These are phyloP conservation scores for Pica pica DNA, from an alignment of 2,113 vertebrate species.

Conservation along the genomic window DNA sequence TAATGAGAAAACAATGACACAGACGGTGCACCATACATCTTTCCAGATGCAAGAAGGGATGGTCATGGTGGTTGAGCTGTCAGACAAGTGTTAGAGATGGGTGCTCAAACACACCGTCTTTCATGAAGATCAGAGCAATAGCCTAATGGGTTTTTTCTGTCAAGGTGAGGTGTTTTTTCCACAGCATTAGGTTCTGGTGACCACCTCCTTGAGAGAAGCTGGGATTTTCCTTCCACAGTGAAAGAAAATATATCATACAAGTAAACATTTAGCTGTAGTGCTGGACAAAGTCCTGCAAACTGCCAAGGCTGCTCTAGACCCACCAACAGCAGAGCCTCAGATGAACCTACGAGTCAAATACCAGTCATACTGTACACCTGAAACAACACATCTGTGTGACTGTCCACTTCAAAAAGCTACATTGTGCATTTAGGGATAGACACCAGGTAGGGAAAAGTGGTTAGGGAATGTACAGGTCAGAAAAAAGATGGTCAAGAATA, in stretches of 20 bases:
- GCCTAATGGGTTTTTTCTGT: rapidly evolving
- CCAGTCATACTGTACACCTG: not conserved
- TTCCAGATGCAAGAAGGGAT: not conserved
- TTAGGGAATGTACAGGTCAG: not conserved
- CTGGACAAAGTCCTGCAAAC: not conserved
- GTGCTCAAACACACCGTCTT: not conserved
- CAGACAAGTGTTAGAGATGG: not conserved
- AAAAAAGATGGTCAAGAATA: not conserved
- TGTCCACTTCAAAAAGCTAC: not conserved
- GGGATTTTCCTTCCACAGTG: not conserved
- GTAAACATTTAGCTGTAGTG: not conserved
- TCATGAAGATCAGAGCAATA: not conserved
- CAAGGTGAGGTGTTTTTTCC: not conserved
- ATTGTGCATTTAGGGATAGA: not conserved
- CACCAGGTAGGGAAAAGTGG: not conserved
- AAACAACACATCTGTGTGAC: not conserved
- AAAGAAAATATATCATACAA: not conserved
- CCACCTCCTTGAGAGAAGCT: not conserved
- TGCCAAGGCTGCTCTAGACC: not conserved
- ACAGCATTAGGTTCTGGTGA: not conserved
- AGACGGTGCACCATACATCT: not conserved
- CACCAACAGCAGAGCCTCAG: not conserved
- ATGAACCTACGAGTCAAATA: not conserved
- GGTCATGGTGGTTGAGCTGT: not conserved
- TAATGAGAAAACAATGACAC: not conserved